A percentile compares a stretch with the other conserved stretches of the same genome.
phyloP scores from a whole-genome alignment of 2,888 invertebrate genomes.

The Rhyacophila evoluta region DNA sequence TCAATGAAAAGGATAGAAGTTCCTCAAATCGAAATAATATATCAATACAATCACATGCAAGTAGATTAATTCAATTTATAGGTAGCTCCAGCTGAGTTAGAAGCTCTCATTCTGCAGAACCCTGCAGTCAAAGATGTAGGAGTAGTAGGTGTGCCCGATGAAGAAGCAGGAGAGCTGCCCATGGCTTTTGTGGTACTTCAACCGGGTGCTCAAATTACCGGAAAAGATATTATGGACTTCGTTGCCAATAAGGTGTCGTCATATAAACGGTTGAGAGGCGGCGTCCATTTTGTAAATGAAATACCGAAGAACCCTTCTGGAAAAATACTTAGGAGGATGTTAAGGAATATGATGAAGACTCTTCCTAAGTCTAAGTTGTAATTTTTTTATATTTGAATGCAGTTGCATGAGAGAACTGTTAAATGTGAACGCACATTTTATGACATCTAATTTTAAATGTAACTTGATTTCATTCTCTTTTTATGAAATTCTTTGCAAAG shows the following conservation, averaged over 20 bases:
- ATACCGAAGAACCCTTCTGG: slow-evolving; percentile 78
- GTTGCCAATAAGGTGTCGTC: slow-evolving; percentile 64
- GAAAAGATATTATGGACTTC: slow-evolving; percentile 70
- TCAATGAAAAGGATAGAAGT: no score
- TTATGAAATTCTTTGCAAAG: no score
- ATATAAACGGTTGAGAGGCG: slow-evolving; percentile 76
- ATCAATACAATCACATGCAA: no score
- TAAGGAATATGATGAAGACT: slow-evolving; percentile 64
- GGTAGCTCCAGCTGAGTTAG: slow-evolving; percentile 89
- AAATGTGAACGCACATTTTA: no score
- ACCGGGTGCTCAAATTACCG: slow-evolving; percentile 65
- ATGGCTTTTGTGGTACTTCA: slow-evolving; percentile 80
- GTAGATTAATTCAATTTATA: slow-evolving; percentile 58
- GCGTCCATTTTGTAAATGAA: slow-evolving; percentile 74
- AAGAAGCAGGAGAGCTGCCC: slow-evolving; percentile 80
- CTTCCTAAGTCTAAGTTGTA: neutral
- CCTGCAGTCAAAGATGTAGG: slow-evolving; percentile 80
- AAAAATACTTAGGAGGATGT: slow-evolving; percentile 74
- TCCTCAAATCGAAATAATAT: no score
- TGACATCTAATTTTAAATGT: no score
- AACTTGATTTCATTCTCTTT: no score
- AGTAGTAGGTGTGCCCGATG: slow-evolving; percentile 83
- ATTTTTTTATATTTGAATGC: no score
- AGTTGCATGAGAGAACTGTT: no score
- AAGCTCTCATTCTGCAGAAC: slow-evolving; percentile 80